Evolutionary conservation across 2,888 invertebrate species (phyloP).

Genomic region (Parelbella ahira): DNA sequence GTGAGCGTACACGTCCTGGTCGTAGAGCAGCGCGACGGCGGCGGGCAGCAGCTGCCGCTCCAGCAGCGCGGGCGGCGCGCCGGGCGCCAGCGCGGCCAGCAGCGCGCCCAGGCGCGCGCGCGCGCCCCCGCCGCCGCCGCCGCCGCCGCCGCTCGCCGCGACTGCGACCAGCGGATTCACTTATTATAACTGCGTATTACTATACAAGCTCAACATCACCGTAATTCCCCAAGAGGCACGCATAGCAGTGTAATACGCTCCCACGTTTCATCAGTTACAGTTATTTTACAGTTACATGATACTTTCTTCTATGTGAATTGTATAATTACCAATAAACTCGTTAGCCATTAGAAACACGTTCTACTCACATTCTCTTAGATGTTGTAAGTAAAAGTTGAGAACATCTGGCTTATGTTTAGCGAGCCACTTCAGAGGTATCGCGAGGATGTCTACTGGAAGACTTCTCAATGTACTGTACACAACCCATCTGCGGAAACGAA

Average conservation of each 20-base stretch:
- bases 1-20: constrained; percentile 64
- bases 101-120: constrained; percentile 53
- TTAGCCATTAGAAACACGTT: not conserved
- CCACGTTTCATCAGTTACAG: no score
- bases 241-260: no score
- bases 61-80: no score
- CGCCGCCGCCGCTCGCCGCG: constrained; percentile 59
- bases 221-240: no score
- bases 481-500: constrained; percentile 60
- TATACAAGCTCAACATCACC: no score
- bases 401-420: constrained; percentile 62
- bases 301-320: no score
- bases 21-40: constrained; percentile 55
- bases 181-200: no score
- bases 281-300: no score
- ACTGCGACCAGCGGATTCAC: constrained; percentile 41
- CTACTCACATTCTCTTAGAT: constrained; percentile 83
- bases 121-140: constrained; percentile 50
- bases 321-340: no score
- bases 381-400: constrained; percentile 82
- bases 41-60: constrained; percentile 58
- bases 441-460: constrained; percentile 72
- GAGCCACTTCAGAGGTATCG: constrained; percentile 73
- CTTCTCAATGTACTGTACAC: constrained; percentile 74
- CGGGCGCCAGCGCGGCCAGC: constrained; percentile 50